phyloP scores from a whole-genome alignment of 2,888 invertebrate species.

The Cataglyphis albicans region DNA sequence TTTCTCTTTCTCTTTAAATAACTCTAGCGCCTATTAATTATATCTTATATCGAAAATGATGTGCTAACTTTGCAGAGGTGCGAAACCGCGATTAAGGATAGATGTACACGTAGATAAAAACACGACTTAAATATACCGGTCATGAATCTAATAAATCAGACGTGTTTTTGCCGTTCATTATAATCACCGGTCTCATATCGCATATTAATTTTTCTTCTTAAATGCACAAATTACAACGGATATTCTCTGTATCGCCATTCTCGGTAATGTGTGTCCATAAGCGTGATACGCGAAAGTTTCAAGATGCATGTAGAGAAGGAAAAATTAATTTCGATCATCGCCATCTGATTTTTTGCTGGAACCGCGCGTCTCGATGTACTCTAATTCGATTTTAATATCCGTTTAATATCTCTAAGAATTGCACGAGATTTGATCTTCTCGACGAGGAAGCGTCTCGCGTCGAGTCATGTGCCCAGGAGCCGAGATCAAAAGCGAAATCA shows the following conservation, averaged over 20 bases:
- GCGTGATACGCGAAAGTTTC: not conserved
- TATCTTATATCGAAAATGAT: not conserved
- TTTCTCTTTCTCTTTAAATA: not conserved
- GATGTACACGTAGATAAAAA: not conserved
- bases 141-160: constrained; percentile 15
- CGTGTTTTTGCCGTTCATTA: not conserved
- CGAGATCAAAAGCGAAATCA: constrained; percentile 26
- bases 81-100: not conserved
- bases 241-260: not conserved
- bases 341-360: constrained; percentile 4
- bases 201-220: constrained; percentile 4
- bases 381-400: constrained; percentile 64
- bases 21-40: not conserved
- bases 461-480: constrained; percentile 43
- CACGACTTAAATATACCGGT: not conserved
- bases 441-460: constrained; percentile 30
- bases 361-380: not conserved
- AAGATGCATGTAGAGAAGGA: not conserved
- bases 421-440: constrained; percentile 43
- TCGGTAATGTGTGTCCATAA: not conserved
- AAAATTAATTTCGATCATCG: constrained; percentile 41
- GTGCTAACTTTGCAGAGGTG: constrained; percentile 7
- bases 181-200: constrained; percentile 10
- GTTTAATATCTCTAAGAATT: constrained; percentile 30
- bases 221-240: constrained; percentile 10